Conservation (phyloP, 2,113 vertebrate genomes). For the Crypturellus undulatus region DNA sequence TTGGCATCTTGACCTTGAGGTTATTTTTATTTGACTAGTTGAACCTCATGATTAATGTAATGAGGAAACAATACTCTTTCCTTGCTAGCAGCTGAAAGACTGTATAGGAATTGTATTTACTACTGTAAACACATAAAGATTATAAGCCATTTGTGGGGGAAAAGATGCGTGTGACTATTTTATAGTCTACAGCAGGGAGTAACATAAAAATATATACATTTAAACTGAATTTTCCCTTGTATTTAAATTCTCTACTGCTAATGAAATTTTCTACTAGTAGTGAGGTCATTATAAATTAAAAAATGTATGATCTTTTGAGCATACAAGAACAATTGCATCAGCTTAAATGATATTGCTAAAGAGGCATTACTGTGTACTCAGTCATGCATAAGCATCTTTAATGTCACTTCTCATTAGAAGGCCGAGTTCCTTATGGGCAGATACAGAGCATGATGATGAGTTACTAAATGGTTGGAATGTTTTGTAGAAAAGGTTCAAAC, state of each 20-base stretch:
- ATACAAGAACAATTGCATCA: neutral
- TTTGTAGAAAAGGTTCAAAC: neutral
- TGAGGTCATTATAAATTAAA: neutral
- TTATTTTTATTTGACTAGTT: neutral
- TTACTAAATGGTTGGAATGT: neutral
- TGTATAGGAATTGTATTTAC: neutral
- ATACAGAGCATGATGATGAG: neutral
- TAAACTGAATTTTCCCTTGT: neutral
- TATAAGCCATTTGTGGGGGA: neutral
- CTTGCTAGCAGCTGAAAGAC: neutral
- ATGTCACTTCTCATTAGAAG: slow-evolving; percentile 4
- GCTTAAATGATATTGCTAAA: neutral
- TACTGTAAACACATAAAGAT: neutral
- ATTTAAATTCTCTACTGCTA: neutral
- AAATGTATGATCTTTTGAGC: neutral
- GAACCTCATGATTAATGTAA: neutral
- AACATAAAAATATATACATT: neutral
- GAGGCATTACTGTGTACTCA: neutral
- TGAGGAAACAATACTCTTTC: neutral
- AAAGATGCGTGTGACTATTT: neutral
- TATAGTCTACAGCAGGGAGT: neutral
- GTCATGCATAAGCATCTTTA: neutral
- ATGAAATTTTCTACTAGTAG: neutral
- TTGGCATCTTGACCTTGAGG: neutral
- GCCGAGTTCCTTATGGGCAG: neutral